Evolutionary conservation across 2,888 invertebrate genomes (phyloP).

Genomic region (Drosophila flavopinicola): DNA sequence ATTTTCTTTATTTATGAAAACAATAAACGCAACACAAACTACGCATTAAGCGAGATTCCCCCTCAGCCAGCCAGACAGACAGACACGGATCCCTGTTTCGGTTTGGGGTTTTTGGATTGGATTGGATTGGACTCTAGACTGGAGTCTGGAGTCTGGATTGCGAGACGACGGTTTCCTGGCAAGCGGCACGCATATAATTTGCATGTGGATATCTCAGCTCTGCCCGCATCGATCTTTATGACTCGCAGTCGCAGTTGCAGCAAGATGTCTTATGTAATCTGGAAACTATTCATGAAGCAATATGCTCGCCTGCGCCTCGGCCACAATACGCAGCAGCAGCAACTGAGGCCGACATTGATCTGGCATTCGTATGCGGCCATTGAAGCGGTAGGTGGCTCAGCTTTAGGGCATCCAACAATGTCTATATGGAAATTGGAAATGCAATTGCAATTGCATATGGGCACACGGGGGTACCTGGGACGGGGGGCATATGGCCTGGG

Average conservation of each 20-base stretch:
- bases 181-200: conserved; percentile 74
- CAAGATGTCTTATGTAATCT: conserved; percentile 83
- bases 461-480: no score
- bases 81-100: neutral
- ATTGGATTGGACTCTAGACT: no score
- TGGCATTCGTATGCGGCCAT: conserved; percentile 74
- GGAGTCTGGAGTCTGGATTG: conserved; percentile 30
- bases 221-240: conserved; percentile 63
- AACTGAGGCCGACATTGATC: conserved; percentile 68
- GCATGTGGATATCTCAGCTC: conserved; percentile 67
- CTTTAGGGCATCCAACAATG: conserved; percentile 30
- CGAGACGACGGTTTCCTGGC: conserved; percentile 67
- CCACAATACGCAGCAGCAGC: conserved; percentile 64
- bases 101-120: no score
- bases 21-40: conserved; percentile 74
- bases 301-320: conserved; percentile 81
- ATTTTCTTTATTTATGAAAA: conserved; percentile 73
- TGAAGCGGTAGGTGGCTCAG: conserved; percentile 44
- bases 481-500: conserved; percentile 8
- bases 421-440: conserved; percentile 28
- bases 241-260: conserved; percentile 16
- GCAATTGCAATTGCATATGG: conserved; percentile 13
- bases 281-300: conserved; percentile 83
- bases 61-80: no score
- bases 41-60: conserved; percentile 58